Percentiles rank a stretch among this genome's conserved stretches.
Conservation (phyloP, 2,888 invertebrate genomes). For the Sphinx pinastri region DNA sequence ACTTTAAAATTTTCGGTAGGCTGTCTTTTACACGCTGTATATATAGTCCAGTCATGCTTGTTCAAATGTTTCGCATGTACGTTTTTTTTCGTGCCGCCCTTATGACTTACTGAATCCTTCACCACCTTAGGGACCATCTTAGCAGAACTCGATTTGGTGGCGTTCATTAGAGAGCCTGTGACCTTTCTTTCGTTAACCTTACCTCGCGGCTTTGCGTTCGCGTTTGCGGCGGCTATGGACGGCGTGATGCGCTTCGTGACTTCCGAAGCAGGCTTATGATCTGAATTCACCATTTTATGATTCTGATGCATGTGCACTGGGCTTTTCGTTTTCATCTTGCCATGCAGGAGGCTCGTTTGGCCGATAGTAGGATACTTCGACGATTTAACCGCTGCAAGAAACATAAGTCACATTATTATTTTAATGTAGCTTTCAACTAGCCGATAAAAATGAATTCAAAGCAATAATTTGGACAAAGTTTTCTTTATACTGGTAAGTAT, state of each 20-base stretch:
- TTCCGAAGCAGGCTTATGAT: constrained; percentile 37
- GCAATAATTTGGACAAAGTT: no score
- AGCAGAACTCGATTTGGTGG: constrained; percentile 84
- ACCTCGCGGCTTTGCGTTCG: constrained; percentile 25
- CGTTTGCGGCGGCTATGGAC: constrained; percentile 24
- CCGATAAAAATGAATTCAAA: no score
- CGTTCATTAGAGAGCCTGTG: constrained; percentile 76
- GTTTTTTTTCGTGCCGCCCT: neutral
- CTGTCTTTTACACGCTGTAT: no score
- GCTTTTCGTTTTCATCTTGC: constrained; percentile 61
- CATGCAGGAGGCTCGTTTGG: constrained; percentile 33
- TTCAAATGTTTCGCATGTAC: neutral
- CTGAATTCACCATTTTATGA: constrained; percentile 35
- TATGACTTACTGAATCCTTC: constrained; percentile 45
- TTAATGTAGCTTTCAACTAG: no score
- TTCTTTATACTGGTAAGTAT: no score
- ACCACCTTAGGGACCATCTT: constrained; percentile 74
- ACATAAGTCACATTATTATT: neutral
- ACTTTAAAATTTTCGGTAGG: no score
- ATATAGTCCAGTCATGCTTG: no score
- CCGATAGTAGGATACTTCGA: constrained; percentile 38
- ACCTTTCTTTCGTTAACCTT: constrained; percentile 47
- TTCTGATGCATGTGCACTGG: constrained; percentile 59
- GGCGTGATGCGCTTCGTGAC: constrained; percentile 30
- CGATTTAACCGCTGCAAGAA: constrained; percentile 50